Percentiles rank a stretch among this genome's conserved stretches.
phyloP scores from a whole-genome alignment of 2,113 vertebrate genomes.

The Clarias gariepinus region DNA sequence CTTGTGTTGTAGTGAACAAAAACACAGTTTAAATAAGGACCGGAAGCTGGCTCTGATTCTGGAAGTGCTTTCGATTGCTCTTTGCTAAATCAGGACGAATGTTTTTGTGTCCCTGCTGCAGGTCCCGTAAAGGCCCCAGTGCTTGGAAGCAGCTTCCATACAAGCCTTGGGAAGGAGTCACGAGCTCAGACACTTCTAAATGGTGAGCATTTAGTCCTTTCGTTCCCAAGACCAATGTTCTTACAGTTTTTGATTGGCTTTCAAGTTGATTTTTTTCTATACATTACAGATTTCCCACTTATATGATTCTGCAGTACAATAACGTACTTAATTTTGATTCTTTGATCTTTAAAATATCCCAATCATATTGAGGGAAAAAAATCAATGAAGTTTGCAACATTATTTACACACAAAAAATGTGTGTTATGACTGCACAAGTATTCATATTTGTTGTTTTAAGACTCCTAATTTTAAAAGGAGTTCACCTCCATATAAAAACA shows the following conservation, averaged over 20 bases:
- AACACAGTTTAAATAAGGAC: not conserved
- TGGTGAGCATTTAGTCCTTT: slow-evolving; percentile 69
- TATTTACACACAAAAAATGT: not conserved
- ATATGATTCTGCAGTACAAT: not conserved
- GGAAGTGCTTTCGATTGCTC: not conserved
- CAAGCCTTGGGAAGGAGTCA: slow-evolving; percentile 92
- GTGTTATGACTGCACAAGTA: no score
- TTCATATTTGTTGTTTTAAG: no score
- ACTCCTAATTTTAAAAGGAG: no score
- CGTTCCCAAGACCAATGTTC: not conserved
- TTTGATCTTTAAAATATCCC: not conserved
- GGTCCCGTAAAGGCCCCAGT: slow-evolving; percentile 87
- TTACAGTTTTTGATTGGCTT: not conserved
- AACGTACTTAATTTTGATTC: not conserved
- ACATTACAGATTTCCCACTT: not conserved
- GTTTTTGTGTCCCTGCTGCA: slow-evolving; percentile 54
- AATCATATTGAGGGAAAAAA: not conserved
- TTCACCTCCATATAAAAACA: not conserved
- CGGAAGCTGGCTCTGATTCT: not conserved
- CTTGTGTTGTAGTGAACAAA: not conserved
- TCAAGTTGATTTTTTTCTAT: not conserved
- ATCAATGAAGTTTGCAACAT: not conserved
- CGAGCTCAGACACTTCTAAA: slow-evolving; percentile 93
- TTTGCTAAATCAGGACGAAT: not conserved
- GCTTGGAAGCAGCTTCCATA: slow-evolving; percentile 88